Base-by-base conservation (phyloP, 1,140 invertebrate genomes). In the Colletes gigas region DNA sequence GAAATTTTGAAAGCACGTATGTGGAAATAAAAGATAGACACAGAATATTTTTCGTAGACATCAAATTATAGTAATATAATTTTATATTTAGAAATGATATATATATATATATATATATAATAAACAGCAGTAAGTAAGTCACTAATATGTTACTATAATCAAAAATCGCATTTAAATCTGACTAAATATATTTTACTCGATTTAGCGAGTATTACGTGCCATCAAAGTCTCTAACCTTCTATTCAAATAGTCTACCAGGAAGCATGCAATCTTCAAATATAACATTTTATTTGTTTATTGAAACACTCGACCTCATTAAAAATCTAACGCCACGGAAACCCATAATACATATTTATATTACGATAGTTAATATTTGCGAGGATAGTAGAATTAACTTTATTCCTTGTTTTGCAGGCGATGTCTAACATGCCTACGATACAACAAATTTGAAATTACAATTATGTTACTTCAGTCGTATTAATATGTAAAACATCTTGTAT, bases 331-430 rank as follows among this genome's bases (percentile, higher is more conserved):
- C 44, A 65, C 12, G 4, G n/a, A 55, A 41, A 17, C 10, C 10
- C 14, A 39, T 47, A 78, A 30, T 57, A 21, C 21, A 60, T 60
- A 63, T 78, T 71, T 72, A 78, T 52, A 72, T 71, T 19, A 41
- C 47, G 0, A 55, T 21, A 60, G 52, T 41, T 52, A 5, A 60
- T 41, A 73, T 73, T 63, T 60, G 1, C 9, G 17, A 65, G 12
- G 30, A 19, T 1, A 19, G 4, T 52, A 69, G 21, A 0, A 21
- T 52, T 21, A 70, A 62, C 19, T 68, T 78, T 17, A 14, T 30
- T 21, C 12, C 54, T 44, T 44, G 52, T 63, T 30, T 44, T 14
- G 12, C 54, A 60, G 44, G 15, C 47, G 54, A 70, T 12, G 19
- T 54, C 54, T 50, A 8, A 10, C 7, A 52, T 47, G 15, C 44